Conservation (phyloP, 2,797 vertebrate genomes). For the Dallia pectoralis region DNA sequence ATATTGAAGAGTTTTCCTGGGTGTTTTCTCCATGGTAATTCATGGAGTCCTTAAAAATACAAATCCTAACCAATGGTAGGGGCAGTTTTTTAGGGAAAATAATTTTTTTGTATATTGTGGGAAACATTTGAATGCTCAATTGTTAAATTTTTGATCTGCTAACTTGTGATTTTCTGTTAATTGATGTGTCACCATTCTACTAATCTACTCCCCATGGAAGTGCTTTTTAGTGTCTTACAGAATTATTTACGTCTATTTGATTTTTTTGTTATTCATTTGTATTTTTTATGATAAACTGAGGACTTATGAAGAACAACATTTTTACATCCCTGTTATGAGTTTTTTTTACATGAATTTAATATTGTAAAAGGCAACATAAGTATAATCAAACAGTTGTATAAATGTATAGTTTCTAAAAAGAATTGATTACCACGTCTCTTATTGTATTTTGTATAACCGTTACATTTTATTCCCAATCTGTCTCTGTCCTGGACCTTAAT, state of each 20-base stretch:
- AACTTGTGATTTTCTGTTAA: slow-evolving; percentile 35
- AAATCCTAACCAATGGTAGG: slow-evolving; percentile 26
- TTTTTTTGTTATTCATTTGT: slow-evolving; percentile 54
- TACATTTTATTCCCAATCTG: neutral
- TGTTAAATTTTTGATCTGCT: slow-evolving; percentile 15
- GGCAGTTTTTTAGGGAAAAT: slow-evolving; percentile 15
- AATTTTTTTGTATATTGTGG: neutral
- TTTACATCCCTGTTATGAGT: slow-evolving; percentile 63
- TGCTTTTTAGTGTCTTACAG: slow-evolving; percentile 45
- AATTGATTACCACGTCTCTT: slow-evolving; percentile 55
- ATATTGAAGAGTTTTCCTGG: slow-evolving; percentile 33
- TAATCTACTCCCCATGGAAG: slow-evolving; percentile 42
- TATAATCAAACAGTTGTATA: slow-evolving; percentile 54
- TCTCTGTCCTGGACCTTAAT: neutral
- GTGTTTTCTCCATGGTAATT: slow-evolving; percentile 36
- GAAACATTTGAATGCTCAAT: neutral
- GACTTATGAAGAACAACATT: slow-evolving; percentile 33
- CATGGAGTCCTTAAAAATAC: slow-evolving; percentile 37
- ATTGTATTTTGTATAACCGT: slow-evolving; percentile 23
- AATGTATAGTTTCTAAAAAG: slow-evolving; percentile 52
- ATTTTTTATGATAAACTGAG: slow-evolving; percentile 47
- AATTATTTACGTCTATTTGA: slow-evolving; percentile 34
- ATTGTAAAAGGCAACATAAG: slow-evolving; percentile 33
- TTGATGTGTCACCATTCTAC: slow-evolving; percentile 31
- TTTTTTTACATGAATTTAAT: slow-evolving; percentile 52